Evolutionary conservation across 2,113 vertebrate genomes (phyloP).

Genomic region (Herpetotheres cachinnans): DNA sequence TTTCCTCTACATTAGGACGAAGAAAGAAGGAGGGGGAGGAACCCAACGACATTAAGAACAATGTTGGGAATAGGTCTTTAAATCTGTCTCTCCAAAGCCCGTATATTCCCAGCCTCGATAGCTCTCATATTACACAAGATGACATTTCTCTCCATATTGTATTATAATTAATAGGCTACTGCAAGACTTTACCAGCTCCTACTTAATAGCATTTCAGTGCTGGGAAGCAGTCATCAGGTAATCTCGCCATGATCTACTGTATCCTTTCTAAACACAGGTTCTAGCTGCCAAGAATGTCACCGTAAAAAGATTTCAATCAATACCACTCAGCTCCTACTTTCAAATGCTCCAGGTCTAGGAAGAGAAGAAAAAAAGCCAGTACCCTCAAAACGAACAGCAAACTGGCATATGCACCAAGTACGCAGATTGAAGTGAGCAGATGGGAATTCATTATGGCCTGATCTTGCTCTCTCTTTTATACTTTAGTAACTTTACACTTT

Average conservation of each 20-base stretch:
- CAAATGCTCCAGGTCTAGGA: constrained; percentile 43
- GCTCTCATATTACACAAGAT: constrained; percentile 41
- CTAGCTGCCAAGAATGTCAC: constrained; percentile 49
- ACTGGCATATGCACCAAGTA: constrained; percentile 25
- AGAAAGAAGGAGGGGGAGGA: neutral
- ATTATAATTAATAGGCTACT: constrained; percentile 55
- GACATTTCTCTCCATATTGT: constrained; percentile 50
- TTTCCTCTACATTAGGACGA: neutral
- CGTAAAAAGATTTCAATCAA: constrained; percentile 51
- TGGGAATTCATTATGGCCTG: constrained; percentile 54
- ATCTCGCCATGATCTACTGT: constrained; percentile 39
- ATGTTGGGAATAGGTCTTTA: constrained; percentile 28
- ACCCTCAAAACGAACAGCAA: constrained; percentile 58
- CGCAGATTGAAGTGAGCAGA: constrained; percentile 60
- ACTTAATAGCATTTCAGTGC: constrained; percentile 55
- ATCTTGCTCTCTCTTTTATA: constrained; percentile 44
- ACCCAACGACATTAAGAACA: neutral
- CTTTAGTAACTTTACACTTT: constrained; percentile 39
- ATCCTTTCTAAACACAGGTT: constrained; percentile 49
- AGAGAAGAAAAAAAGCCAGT: neutral
- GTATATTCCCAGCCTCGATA: constrained; percentile 29
- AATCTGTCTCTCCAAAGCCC: constrained; percentile 39
- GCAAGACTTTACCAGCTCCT: constrained; percentile 60
- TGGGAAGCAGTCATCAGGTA: constrained; percentile 55
- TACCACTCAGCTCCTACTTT: constrained; percentile 38